A percentile compares a stretch with the other conserved stretches of the same genome.
phyloP scores from a whole-genome alignment of 2,113 vertebrate species.

The Patagioenas fasciata region DNA sequence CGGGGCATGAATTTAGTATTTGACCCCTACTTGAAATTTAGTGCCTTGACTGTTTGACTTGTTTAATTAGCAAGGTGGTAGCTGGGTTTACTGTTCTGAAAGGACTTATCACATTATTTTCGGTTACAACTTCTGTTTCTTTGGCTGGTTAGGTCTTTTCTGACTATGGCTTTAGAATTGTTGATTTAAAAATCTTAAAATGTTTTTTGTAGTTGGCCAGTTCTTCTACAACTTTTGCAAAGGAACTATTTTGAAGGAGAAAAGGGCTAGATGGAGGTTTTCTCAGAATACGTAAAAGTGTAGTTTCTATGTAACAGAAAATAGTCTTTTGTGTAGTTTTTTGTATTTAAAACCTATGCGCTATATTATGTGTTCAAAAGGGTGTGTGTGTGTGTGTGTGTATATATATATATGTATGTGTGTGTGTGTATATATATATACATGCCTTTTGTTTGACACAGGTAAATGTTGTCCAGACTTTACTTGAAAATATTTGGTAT shows the following conservation, averaged over 20 bases:
- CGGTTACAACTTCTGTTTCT: neutral
- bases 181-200: neutral
- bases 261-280: neutral
- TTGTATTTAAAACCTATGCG: neutral
- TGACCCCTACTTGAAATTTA: neutral
- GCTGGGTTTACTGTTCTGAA: neutral
- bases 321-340: neutral
- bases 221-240: neutral
- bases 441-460: neutral
- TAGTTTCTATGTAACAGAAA: neutral
- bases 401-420: neutral
- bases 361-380: neutral
- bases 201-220: neutral
- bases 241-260: neutral
- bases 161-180: too few relatives aligned
- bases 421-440: neutral
- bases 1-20: neutral
- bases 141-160: neutral
- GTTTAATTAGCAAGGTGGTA: neutral
- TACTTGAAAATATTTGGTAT: neutral
- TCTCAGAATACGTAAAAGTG: neutral
- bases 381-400: neutral
- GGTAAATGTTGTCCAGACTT: neutral
- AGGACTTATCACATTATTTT: neutral
- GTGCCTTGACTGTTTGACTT: neutral